Base-by-base conservation (phyloP, 2,113 vertebrate species). In the Ciconia stormi region DNA sequence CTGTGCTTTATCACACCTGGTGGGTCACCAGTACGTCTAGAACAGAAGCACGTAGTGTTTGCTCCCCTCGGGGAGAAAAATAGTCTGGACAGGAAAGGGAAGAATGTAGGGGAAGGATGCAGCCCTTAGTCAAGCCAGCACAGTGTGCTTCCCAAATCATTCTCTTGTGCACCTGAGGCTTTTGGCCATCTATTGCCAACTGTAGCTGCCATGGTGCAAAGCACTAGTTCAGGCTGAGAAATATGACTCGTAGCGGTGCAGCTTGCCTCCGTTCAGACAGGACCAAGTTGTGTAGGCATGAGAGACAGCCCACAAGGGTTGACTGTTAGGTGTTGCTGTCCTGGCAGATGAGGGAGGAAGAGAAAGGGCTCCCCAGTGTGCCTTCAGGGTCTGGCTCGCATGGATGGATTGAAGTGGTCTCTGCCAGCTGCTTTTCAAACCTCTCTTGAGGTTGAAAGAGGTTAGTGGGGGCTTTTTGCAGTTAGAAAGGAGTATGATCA, bases 1-100 rank as follows among this genome's bases (percentile, higher is more conserved):
- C 59, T 46, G 15, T 58, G 82, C 58, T 53, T 29, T 34, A 29
- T 65, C 58, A 61, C 89, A 90, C 88, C 94, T 92, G 95, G 40
- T 38, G 71, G 78, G 32, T 85, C 61, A 52, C 36, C 23, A 72
- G 49, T 14, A 29, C 85, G 93, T 29, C 62, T 61, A 34, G 49
- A 94, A 58, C 44, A 90, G 78, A 42, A 82, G 70, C 96, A 96
- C 5, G 0, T n/a, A 53, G 78, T 1, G 3, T 94, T 85, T 82
- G 78, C 34, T 87, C 19, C 72, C 70, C 44, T 26, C 44, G 27
- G 78, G 92, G 40, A 77, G 62, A 61, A 93, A n/a, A 92, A 47
- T 5, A 95, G 61, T 16, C 70, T 44, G 82, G 66, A 70, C 87
- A 95, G 95, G 95, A 97, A 97, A 79, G 74, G 90, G 78, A 92